phyloP scores from a whole-genome alignment of 2,797 vertebrate species.

The Ctenopoma multispine region DNA sequence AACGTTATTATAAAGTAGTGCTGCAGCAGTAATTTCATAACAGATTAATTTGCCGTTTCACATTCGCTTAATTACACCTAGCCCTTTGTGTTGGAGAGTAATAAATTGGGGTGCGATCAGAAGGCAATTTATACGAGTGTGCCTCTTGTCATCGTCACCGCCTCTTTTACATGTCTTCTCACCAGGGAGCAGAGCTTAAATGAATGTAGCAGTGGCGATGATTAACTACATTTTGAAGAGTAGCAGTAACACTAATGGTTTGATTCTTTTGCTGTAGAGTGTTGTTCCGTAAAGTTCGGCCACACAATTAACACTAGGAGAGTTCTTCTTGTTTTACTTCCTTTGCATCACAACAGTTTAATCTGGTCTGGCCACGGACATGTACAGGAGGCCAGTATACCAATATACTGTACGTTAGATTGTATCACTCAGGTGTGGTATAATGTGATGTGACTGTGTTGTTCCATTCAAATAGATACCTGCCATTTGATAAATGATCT shows the following conservation, averaged over 20 bases:
- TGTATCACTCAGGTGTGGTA: constrained; percentile 6
- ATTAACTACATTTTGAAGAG: constrained; percentile 45
- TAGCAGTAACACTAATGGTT: constrained; percentile 5
- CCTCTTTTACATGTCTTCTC: constrained; percentile 36
- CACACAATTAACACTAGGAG: no score
- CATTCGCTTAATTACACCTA: constrained; percentile 74
- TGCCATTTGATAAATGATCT: constrained; percentile 18
- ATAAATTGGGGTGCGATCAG: constrained; percentile 69
- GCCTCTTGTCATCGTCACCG: constrained; percentile 34
- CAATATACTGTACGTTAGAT: no score
- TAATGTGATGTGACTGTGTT: constrained; percentile 9
- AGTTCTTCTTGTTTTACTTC: no score
- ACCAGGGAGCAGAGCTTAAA: constrained; percentile 26
- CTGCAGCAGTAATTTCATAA: constrained; percentile 68
- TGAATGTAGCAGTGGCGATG: constrained; percentile 22
- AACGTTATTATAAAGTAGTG: constrained; percentile 67
- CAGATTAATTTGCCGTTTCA: constrained; percentile 77
- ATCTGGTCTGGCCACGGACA: no score
- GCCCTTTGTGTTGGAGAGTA: constrained; percentile 69
- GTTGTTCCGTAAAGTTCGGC: constrained; percentile 12
- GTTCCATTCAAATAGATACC: constrained; percentile 23
- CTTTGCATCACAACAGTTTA: no score
- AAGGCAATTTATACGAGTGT: constrained; percentile 57
- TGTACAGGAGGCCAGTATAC: not conserved
- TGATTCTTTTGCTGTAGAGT: constrained; percentile 20